Evolutionary conservation across 1,140 invertebrate genomes (phyloP).

Genomic region (Zaprionus gabonicus): DNA sequence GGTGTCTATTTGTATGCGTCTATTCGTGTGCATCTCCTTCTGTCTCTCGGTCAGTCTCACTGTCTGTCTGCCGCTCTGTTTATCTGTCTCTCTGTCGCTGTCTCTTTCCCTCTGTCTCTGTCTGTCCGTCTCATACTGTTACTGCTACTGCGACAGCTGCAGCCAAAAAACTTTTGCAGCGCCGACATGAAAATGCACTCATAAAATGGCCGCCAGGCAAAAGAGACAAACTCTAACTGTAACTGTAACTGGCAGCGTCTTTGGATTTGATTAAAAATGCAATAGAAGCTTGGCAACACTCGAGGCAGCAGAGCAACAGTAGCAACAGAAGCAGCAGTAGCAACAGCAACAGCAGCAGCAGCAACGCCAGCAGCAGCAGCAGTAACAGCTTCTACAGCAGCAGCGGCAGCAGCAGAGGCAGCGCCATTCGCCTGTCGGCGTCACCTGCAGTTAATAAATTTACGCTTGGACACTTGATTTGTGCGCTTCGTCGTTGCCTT

Average conservation of each 20-base stretch:
- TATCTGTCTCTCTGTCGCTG: neutral
- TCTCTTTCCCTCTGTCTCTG: neutral
- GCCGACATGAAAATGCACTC: slow-evolving; percentile 46
- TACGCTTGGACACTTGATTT: slow-evolving; percentile 29
- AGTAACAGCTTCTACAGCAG: neutral
- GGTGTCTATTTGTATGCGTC: neutral
- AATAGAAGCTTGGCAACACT: neutral
- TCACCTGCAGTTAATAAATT: slow-evolving; percentile 38
- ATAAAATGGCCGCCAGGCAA: slow-evolving; percentile 21
- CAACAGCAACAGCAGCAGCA: neutral
- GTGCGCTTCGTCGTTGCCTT: neutral
- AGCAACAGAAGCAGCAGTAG: neutral
- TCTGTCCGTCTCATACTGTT: neutral
- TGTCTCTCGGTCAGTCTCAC: too few relatives aligned
- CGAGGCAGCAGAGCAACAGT: neutral
- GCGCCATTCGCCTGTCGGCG: too few relatives aligned
- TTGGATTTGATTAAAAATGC: slow-evolving; percentile 30
- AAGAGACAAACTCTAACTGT: slow-evolving; percentile 1
- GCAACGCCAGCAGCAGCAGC: neutral
- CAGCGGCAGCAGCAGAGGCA: too few relatives aligned
- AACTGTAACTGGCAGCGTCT: slow-evolving; percentile 10
- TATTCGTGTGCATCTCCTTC: neutral
- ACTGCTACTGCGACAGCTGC: neutral
- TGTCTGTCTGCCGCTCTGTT: too few relatives aligned
- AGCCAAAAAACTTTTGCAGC: slow-evolving; percentile 17